Conservation (phyloP, 2,797 vertebrate genomes). For the Kryptopterus vitreolus region DNA sequence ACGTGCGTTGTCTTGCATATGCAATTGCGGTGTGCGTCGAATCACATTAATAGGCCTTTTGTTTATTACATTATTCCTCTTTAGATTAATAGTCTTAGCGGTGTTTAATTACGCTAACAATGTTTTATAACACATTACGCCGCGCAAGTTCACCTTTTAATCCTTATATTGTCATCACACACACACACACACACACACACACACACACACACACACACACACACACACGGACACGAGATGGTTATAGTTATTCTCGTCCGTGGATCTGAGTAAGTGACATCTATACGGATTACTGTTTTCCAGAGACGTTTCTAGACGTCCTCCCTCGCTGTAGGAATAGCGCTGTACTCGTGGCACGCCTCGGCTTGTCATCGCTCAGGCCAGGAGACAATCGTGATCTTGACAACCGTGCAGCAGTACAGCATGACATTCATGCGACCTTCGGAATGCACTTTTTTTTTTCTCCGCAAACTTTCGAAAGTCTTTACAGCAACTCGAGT, state of each 20-base stretch:
- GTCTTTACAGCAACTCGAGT: too few relatives aligned
- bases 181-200: background rate
- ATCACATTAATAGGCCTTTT: slow-evolving; percentile 38
- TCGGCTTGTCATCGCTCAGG: background rate
- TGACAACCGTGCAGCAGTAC: background rate
- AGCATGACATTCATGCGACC: background rate
- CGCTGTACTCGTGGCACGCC: background rate
- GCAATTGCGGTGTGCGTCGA: slow-evolving; percentile 15
- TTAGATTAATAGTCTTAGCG: slow-evolving; percentile 23
- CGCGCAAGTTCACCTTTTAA: background rate
- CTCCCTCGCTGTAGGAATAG: background rate
- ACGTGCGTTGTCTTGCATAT: slow-evolving; percentile 28
- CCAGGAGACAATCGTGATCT: background rate
- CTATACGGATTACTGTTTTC: slow-evolving; percentile 7
- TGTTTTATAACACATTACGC: slow-evolving; percentile 25
- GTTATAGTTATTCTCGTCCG: background rate
- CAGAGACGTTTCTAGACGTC: slow-evolving; percentile 4
- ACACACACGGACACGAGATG: background rate
- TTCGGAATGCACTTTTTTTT: background rate
- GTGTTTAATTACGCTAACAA: slow-evolving; percentile 7
- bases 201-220: background rate
- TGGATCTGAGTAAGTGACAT: background rate
- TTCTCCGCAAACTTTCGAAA: background rate
- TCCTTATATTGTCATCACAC: background rate
- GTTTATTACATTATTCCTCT: slow-evolving; percentile 39